Evolutionary conservation across 2,888 invertebrate genomes (phyloP).

Genomic region (Campoletis raptor): DNA sequence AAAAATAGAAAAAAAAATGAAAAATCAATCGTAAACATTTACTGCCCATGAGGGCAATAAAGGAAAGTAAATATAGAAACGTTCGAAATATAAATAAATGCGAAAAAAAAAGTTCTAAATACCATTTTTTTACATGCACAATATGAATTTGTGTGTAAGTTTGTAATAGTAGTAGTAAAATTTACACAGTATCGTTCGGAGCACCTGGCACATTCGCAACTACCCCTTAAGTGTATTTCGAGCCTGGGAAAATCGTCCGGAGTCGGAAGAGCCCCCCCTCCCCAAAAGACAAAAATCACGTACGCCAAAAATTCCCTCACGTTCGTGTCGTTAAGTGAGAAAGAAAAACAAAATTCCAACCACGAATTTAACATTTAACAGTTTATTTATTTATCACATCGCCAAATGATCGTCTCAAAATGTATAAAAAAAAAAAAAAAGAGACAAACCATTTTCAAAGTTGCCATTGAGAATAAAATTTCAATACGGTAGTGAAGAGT

Average conservation of each 20-base stretch:
- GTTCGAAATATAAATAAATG: no score
- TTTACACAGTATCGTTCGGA: conserved; percentile 26
- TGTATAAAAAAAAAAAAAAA: background rate
- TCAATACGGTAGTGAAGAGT: background rate
- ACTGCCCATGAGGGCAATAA: background rate
- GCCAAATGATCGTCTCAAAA: background rate
- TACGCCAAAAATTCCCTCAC: conserved; percentile 11
- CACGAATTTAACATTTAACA: background rate
- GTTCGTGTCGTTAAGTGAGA: background rate
- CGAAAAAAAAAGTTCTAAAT: no score
- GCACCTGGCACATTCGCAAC: conserved; percentile 66
- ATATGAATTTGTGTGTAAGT: background rate
- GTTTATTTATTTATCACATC: background rate
- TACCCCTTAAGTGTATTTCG: conserved; percentile 25
- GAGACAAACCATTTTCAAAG: background rate
- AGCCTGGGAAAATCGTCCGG: conserved; percentile 1
- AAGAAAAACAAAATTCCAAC: background rate
- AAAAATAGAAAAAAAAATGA: background rate
- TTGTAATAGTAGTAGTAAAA: background rate
- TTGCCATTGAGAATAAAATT: background rate
- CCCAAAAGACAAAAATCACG: conserved; percentile 3
- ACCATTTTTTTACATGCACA: background rate
- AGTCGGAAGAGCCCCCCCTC: background rate
- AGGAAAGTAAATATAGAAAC: background rate
- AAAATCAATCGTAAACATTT: background rate